Base-by-base conservation (phyloP, 1,140 invertebrate genomes). In the Temnothorax curvispinosus region DNA sequence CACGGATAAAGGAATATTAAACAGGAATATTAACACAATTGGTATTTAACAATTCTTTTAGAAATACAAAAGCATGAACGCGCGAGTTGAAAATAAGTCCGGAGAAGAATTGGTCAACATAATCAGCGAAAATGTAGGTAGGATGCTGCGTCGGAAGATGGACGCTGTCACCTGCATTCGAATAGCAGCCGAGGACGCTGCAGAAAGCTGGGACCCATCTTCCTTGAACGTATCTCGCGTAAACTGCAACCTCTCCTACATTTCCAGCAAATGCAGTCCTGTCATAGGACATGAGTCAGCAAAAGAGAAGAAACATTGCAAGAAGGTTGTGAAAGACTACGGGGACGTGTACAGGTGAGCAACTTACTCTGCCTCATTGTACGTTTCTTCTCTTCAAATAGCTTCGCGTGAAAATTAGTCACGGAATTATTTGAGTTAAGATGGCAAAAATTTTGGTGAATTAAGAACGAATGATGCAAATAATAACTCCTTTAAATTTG, bases 81-180 rank as follows among this genome's bases (percentile, higher is more conserved):
- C 97, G 0, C 96, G 96, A 88, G 97, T 98, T 21, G 96, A 97
- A 91, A 95, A 96, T 58, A 98, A 98, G 93, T 97, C 98, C 94
- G 97, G 97, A 27, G 96, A 96, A 67, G 96, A 96, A 86, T 96
- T 98, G 85, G 96, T 98, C 77, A 96, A 96, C 69, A 97, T 97
- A 44, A 98, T 98, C 60, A 96, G 97, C 35, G 96, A 96, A 60
- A 98, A 97, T 86, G 97, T 98, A 54, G 96, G 97, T 67, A 96
- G 96, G 18, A 98, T 98, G 97, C 95, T 98, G 71, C 96, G 97
- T 56, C 96, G 97, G 74, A 98, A 98, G 96, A 98, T 98, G 95
- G 97, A 98, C 88, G 98, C 98, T 35, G 97, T 98, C 62, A 96
- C 97, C 96, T 98, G 97, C 89, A 97, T 98, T 85, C 96, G 97